Evolutionary conservation across 2,797 vertebrate species (phyloP).

Genomic region (Gorsachius magnificus): DNA sequence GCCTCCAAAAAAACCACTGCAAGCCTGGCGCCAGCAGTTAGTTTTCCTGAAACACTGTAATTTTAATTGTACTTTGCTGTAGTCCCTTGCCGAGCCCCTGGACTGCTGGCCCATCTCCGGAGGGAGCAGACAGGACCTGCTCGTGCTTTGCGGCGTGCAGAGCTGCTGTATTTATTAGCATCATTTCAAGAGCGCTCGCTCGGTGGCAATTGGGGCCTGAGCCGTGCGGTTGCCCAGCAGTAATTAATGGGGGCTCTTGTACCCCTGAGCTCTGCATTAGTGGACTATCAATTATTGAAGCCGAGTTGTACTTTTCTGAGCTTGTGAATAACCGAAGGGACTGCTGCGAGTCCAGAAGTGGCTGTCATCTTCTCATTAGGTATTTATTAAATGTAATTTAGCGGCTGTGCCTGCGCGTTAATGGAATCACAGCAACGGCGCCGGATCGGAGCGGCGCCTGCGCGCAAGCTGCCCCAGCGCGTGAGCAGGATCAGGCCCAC

Average conservation of each 20-base stretch:
- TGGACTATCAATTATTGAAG: slow-evolving; percentile 42
- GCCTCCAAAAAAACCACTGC: not conserved
- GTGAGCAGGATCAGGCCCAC: not conserved
- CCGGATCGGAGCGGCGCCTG: accelerated
- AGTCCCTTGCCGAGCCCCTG: not conserved
- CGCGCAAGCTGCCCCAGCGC: accelerated
- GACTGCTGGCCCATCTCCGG: not conserved
- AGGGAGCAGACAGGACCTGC: not conserved
- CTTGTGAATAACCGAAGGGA: slow-evolving; percentile 1
- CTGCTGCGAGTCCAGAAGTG: slow-evolving; percentile 19
- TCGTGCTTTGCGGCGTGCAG: accelerated
- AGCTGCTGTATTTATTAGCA: not conserved
- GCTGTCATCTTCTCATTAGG: slow-evolving; percentile 57
- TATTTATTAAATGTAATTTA: slow-evolving; percentile 66
- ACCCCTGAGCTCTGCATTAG: not conserved
- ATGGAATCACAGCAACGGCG: not conserved
- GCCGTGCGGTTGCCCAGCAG: not conserved
- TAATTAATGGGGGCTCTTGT: not conserved
- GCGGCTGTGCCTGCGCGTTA: not conserved
- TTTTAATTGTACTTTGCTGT: not conserved
- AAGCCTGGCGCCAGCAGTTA: not conserved
- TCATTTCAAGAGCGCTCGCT: not conserved
- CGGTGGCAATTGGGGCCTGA: not conserved
- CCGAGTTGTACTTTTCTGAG: not conserved
- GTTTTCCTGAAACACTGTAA: not conserved